Evolutionary conservation across 2,888 invertebrate genomes (phyloP).

Genomic region (Branchellion lobata): DNA sequence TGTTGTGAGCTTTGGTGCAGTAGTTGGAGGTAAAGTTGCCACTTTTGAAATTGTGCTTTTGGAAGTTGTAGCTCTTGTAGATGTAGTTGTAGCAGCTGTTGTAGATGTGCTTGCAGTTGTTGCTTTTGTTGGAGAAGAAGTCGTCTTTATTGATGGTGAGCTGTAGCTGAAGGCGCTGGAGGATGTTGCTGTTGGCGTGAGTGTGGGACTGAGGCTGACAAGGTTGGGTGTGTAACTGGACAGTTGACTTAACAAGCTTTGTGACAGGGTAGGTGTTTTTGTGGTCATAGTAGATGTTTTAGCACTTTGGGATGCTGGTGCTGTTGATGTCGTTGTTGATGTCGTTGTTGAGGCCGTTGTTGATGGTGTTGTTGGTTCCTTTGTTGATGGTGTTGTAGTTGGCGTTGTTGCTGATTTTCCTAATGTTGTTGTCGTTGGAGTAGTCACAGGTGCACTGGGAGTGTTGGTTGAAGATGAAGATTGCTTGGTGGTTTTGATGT

Average conservation of each 20-base stretch:
- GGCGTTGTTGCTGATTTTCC: too few species aligned
- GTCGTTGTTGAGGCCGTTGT: too few species aligned
- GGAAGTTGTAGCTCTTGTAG: not conserved
- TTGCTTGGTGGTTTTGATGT: not conserved
- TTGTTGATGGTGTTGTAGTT: too few species aligned
- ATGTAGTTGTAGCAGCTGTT: not conserved
- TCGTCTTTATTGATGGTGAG: too few species aligned
- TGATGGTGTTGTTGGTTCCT: too few species aligned
- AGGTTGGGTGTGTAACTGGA: too few species aligned
- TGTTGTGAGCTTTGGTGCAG: too few species aligned
- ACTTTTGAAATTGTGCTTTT: not conserved
- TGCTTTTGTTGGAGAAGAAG: not conserved
- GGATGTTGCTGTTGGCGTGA: too few species aligned
- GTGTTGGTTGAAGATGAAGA: not conserved
- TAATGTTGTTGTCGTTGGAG: slow-evolving; percentile 5
- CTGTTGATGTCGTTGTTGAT: too few species aligned
- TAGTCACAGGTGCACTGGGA: not conserved
- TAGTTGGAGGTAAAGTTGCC: not conserved
- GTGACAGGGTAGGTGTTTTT: not conserved
- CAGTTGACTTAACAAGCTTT: too few species aligned
- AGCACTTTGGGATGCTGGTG: too few species aligned
- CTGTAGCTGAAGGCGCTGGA: not conserved
- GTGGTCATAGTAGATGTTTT: not conserved
- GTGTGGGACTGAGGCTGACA: too few species aligned
- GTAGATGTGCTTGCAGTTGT: not conserved